A percentile compares a stretch with the other conserved stretches of the same genome.
Conservation (phyloP, 2,113 vertebrate species). For the Marcusenius ussheri region DNA sequence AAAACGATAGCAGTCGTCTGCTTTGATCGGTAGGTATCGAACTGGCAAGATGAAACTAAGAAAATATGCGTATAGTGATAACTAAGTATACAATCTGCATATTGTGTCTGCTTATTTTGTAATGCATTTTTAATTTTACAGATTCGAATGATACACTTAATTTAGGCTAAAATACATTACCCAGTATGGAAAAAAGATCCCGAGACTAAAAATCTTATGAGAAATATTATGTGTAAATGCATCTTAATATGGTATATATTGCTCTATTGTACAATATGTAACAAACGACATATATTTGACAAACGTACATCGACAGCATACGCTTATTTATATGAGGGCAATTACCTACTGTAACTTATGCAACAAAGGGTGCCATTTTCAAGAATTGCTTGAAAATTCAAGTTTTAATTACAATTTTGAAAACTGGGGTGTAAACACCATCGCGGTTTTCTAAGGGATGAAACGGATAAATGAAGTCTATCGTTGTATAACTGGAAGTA, state of each 20-base stretch:
- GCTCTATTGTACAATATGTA: neutral
- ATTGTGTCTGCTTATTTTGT: neutral
- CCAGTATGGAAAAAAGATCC: neutral
- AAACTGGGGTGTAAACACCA: neutral
- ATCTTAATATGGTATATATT: neutral
- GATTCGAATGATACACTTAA: neutral
- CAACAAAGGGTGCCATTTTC: neutral
- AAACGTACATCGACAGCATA: neutral
- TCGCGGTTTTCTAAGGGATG: neutral
- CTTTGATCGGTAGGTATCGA: conserved; percentile 5
- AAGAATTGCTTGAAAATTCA: neutral
- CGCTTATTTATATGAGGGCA: neutral
- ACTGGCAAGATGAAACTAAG: neutral
- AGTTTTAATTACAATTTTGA: neutral
- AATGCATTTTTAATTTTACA: neutral
- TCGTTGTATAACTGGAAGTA: neutral
- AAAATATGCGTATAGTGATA: neutral
- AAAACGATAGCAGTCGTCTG: neutral
- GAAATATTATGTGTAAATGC: neutral
- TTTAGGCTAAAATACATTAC: neutral
- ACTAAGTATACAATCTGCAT: neutral
- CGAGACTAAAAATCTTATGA: neutral
- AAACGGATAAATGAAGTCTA: neutral
- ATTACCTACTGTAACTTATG: neutral
- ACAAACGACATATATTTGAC: neutral